These are phyloP conservation scores for Asteroscopus sphinx DNA, from an alignment of 2,888 invertebrate species.

Conservation along the genomic window DNA sequence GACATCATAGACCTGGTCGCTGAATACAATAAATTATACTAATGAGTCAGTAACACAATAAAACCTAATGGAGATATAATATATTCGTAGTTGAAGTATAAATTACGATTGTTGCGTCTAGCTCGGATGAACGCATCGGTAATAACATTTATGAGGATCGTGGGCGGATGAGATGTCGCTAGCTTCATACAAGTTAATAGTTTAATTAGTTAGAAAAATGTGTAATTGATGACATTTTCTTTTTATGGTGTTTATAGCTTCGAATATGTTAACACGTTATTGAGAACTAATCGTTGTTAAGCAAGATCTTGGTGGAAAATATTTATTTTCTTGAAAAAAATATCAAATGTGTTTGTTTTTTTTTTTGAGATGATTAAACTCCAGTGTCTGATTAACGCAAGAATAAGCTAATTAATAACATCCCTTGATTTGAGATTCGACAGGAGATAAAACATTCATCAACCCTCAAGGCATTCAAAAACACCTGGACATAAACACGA, in stretches of 20 bases:
- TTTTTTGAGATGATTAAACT: background rate
- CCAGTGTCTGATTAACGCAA: no score
- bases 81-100: slow-evolving; percentile 60
- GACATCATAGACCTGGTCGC: slow-evolving; percentile 21
- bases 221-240: slow-evolving; percentile 20
- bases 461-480: background rate
- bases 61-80: slow-evolving; percentile 61
- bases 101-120: slow-evolving; percentile 58
- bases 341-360: background rate
- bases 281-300: slow-evolving; percentile 10
- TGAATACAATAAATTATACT: slow-evolving; percentile 59
- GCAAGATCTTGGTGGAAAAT: background rate
- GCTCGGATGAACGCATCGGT: slow-evolving; percentile 40
- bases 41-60: slow-evolving; percentile 60
- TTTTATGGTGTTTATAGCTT: slow-evolving; percentile 3
- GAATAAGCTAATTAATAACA: no score
- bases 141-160: slow-evolving; percentile 48
- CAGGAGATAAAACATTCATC: no score
- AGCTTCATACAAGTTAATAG: slow-evolving; percentile 33
- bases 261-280: slow-evolving; percentile 14
- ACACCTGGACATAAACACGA: no score
- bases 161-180: slow-evolving; percentile 42
- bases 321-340: background rate
- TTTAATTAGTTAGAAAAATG: slow-evolving; percentile 50
- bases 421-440: no score